These are phyloP conservation scores for Penaeus vannamei DNA, from an alignment of 1,140 invertebrate genomes.

Conservation along the genomic window DNA sequence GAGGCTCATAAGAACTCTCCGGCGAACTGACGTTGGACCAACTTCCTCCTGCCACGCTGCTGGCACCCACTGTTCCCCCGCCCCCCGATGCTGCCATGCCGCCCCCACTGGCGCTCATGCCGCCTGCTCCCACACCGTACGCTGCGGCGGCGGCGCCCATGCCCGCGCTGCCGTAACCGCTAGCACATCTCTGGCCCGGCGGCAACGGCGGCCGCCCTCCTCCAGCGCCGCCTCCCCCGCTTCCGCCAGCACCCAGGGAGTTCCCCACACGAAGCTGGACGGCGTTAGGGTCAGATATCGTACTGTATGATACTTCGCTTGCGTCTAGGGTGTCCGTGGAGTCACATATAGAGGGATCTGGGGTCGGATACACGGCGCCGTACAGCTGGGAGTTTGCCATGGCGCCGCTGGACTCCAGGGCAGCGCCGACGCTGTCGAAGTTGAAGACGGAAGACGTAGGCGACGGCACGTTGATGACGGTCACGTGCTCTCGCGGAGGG, in stretches of 20 bases:
- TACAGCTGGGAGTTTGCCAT: constrained; percentile 61
- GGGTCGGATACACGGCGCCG: constrained; percentile 27
- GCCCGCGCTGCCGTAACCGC: constrained; percentile 29
- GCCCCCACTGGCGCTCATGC: neutral
- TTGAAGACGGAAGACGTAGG: constrained; percentile 54
- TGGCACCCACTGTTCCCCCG: neutral
- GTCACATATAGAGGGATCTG: constrained; percentile 36
- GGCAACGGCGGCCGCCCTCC: constrained; percentile 44
- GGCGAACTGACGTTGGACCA: constrained; percentile 2
- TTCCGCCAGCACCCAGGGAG: constrained; percentile 61
- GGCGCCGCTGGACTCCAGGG: constrained; percentile 62
- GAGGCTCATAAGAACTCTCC: constrained; percentile 61
- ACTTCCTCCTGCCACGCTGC: neutral
- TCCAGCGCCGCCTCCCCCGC: constrained; percentile 36
- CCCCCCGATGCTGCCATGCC: neutral
- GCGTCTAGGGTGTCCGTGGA: neutral
- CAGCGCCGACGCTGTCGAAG: constrained; percentile 63
- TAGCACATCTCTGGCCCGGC: constrained; percentile 31
- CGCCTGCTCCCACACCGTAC: neutral
- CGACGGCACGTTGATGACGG: constrained; percentile 64
- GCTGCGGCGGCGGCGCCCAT: neutral
- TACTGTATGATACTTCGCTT: constrained; percentile 10
- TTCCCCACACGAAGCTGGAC: constrained; percentile 59
- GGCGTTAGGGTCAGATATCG: constrained; percentile 39
- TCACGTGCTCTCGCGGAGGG: constrained; percentile 62